These are phyloP conservation scores for Spinus pinus DNA, from an alignment of 2,797 vertebrate species.

Conservation along the genomic window DNA sequence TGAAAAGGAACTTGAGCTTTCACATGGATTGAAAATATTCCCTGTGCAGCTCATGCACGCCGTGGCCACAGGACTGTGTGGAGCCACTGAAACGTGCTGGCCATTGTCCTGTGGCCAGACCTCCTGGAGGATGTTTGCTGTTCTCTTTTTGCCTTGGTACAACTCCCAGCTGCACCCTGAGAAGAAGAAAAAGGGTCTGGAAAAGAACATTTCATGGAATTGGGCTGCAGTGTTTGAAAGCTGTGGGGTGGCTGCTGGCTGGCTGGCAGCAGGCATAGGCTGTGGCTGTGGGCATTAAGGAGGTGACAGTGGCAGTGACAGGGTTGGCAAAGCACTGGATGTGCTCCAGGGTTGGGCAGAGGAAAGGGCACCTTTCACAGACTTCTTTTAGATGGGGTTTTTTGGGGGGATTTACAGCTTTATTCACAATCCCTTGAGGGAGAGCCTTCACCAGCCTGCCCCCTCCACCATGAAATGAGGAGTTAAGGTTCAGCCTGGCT, in stretches of 20 bases:
- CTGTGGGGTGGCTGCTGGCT: neutral
- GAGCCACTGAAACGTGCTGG: fast-evolving
- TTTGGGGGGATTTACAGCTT: neutral
- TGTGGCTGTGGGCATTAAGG: neutral
- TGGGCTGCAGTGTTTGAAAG: neutral
- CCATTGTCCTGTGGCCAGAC: neutral
- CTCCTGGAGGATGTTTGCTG: neutral
- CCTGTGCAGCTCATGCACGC: neutral
- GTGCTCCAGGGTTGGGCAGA: neutral
- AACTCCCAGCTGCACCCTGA: neutral
- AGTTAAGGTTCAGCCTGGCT: neutral
- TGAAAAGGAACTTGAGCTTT: neutral
- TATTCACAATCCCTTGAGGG: fast-evolving
- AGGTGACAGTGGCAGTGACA: neutral
- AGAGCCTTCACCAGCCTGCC: neutral
- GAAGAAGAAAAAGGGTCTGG: neutral
- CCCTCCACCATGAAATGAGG: neutral
- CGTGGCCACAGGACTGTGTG: fast-evolving
- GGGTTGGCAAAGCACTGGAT: neutral
- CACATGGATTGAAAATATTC: neutral
- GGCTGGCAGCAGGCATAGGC: neutral
- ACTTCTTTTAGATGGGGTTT: neutral
- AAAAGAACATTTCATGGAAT: neutral
- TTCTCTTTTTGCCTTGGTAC: neutral
- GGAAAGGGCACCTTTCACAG: neutral